Base-by-base conservation (phyloP, 2,797 vertebrate species). In the Squalus acanthias region DNA sequence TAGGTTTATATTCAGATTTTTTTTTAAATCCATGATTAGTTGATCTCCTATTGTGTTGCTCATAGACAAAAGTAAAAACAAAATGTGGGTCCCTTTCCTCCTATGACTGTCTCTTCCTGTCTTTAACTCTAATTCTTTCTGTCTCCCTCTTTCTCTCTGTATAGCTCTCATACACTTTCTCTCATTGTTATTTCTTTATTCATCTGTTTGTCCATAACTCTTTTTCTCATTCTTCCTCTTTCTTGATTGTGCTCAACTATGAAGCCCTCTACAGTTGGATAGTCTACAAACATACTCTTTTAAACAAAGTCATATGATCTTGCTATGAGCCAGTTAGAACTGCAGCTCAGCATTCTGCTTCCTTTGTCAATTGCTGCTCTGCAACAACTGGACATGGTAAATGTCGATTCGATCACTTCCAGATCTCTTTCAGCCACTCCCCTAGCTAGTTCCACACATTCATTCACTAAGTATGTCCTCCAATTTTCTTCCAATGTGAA, bases 31-130 rank as follows among this genome's bases (percentile, higher is more conserved):
- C 22, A 53, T 7, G 22, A 53, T 20, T 87, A 53, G 82, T 24
- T 87, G 15, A 87, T 87, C 82, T 87, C 82, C 20, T 12, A 87
- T 50, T 87, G 82, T 87, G 39, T 87, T 87, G 82, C 82, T 87
- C 46, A 87, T 87, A 39, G 82, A 46, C 17, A 87, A 53, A 87
- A 87, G 22, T 87, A 87, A 53, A 82, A 46, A 46, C n/a, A 15
- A 39, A 46, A 53, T 50, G 0, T 85, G 46, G 8, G 29, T 74
- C 8, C 60, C 60, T 63, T 63, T 63, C 9, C 60, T 74, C 29
- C 72, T 74, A 12, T 76, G 33, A 10, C 74, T 76, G 10, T 29
- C 33, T n/a, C 33, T 76, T 72, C 70, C 70, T 76, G 74, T 76
- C 74, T 76, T 15, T 76, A 33, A n/a, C 33, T 13, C 74, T 74